Evolutionary conservation across 1,140 invertebrate species (phyloP).

Genomic region (Lordiphosa clarofinis): DNA sequence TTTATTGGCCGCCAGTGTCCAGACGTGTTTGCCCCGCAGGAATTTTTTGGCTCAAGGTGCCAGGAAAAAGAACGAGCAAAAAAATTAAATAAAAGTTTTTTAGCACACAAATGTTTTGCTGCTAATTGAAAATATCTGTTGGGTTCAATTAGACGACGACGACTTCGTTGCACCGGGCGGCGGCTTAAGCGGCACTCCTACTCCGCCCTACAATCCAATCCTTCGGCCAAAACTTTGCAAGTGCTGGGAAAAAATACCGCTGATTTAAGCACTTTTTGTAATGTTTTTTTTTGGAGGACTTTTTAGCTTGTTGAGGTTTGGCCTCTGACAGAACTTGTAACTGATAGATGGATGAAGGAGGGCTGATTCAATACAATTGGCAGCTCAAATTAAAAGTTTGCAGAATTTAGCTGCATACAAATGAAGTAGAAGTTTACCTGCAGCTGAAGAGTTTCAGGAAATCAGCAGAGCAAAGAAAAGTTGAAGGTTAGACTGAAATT

Average conservation of each 20-base stretch:
- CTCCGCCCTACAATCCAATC: conserved; percentile 1
- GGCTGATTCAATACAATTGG: conserved; percentile 49
- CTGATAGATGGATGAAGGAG: conserved; percentile 19
- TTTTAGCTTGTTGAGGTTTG: conserved; percentile 55
- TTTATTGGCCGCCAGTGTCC: conserved; percentile 64
- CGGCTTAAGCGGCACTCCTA: conserved; percentile 43
- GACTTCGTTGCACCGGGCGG: conserved; percentile 49
- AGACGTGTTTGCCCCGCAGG: conserved; percentile 72
- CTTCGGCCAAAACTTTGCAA: conserved; percentile 31
- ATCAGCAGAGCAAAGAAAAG: too few relatives aligned
- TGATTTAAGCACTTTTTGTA: conserved; percentile 49
- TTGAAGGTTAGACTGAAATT: too few relatives aligned
- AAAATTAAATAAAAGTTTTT: conserved; percentile 74
- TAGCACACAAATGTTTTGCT: conserved; percentile 78
- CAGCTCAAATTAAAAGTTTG: conserved; percentile 46
- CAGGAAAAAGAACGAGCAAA: conserved; percentile 36
- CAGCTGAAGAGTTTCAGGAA: conserved; percentile 3
- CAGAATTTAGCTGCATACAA: conserved; percentile 60
- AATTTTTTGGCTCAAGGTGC: conserved; percentile 66
- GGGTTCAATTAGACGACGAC: conserved; percentile 78
- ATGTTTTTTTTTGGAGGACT: conserved; percentile 40
- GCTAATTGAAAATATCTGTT: conserved; percentile 80
- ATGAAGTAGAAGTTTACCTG: conserved; percentile 51
- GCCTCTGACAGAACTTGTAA: conserved; percentile 12
- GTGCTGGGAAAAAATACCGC: conserved; percentile 37